These are phyloP conservation scores for Tenthredo amoena DNA, from an alignment of 2,888 invertebrate genomes.

Conservation along the genomic window DNA sequence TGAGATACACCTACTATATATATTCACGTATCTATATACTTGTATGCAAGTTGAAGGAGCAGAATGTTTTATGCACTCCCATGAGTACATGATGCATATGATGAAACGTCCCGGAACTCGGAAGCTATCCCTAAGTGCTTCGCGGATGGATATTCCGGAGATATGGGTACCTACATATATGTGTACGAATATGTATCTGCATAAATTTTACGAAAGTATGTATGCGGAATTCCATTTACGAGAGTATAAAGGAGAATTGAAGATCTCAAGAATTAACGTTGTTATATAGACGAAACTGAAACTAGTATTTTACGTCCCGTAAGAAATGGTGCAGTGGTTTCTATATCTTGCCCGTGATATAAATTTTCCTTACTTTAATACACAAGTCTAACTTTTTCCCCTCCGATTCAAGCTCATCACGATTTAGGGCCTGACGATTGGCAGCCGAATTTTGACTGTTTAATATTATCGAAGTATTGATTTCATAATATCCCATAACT, in stretches of 20 bases:
- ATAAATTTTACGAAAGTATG: background rate
- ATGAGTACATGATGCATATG: background rate
- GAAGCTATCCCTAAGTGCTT: slow-evolving; percentile 26
- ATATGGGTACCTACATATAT: background rate
- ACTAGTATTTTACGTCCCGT: background rate
- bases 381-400: background rate
- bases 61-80: slow-evolving; percentile 39
- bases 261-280: background rate
- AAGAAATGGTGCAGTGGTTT: background rate
- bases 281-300: background rate
- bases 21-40: background rate
- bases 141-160: slow-evolving; percentile 2
- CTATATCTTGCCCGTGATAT: background rate
- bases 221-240: slow-evolving; percentile 2
- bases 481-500: background rate
- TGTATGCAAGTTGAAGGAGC: slow-evolving; percentile 17
- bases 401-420: background rate
- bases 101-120: slow-evolving; percentile 18
- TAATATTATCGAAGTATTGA: background rate
- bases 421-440: background rate
- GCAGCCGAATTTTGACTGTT: background rate
- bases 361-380: background rate
- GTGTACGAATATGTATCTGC: background rate
- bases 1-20: background rate
- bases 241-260: slow-evolving; percentile 15